Conservation (phyloP, 2,888 invertebrate genomes). For the Drosophila nr. fundita region DNA sequence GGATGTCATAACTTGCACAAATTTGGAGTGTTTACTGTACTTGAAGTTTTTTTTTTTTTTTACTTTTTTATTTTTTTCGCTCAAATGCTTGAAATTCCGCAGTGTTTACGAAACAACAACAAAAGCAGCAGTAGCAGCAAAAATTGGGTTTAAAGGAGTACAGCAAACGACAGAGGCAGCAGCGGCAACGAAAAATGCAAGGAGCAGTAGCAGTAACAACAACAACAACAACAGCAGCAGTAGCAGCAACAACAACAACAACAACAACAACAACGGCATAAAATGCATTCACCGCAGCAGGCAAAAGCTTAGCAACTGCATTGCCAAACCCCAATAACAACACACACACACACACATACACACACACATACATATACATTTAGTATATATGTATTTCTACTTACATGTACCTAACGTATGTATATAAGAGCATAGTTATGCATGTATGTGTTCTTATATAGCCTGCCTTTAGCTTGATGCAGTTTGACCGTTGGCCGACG, state of each 20-base stretch:
- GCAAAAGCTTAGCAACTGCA: conserved; percentile 71
- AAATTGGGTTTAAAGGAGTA: conserved; percentile 50
- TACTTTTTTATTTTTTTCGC: conserved; percentile 17
- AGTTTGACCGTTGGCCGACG: conserved; percentile 71
- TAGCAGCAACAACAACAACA: conserved; percentile 10
- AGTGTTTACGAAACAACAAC: conserved; percentile 38
- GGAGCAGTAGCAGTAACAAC: conserved; percentile 42
- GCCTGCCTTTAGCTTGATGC: conserved; percentile 63
- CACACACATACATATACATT: conserved; percentile 18
- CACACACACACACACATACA: conserved; percentile 36
- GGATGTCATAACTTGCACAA: conserved; percentile 41
- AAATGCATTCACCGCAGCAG: conserved; percentile 70
- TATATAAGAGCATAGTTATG: conserved; percentile 19
- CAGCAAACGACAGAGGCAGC: conserved; percentile 40
- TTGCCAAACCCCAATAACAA: conserved; percentile 69
- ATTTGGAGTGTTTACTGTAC: conserved; percentile 63
- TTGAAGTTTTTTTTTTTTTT: conserved; percentile 19
- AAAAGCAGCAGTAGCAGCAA: conserved; percentile 23
- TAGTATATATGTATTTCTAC: not conserved
- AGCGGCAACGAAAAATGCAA: conserved; percentile 55
- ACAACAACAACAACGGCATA: conserved; percentile 43
- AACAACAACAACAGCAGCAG: conserved; percentile 18
- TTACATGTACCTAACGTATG: conserved; percentile 1
- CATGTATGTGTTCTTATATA: conserved; percentile 37
- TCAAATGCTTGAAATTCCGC: conserved; percentile 64